Evolutionary conservation across 2,888 invertebrate genomes (phyloP).

Genomic region (Dynastes maya): DNA sequence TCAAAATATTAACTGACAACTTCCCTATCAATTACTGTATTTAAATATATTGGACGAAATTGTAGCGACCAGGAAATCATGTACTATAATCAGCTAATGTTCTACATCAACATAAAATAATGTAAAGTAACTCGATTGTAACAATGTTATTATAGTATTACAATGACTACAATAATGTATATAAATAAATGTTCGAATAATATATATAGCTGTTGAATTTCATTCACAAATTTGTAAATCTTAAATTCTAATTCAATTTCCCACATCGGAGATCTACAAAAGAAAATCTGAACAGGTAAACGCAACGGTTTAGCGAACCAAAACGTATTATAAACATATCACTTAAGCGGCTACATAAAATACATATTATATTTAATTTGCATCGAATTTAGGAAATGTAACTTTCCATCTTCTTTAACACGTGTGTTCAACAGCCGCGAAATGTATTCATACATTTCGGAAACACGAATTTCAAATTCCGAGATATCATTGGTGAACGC

Average conservation of each 20-base stretch:
- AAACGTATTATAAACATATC: conserved; percentile 28
- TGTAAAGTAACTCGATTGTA: too few species aligned
- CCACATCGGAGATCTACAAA: conserved; percentile 1
- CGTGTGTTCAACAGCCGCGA: conserved; percentile 27
- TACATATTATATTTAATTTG: conserved; percentile 26
- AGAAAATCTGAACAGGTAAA: conserved; percentile 15
- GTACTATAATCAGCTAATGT: too few species aligned
- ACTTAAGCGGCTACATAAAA: background rate
- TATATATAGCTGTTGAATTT: background rate
- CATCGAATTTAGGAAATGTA: conserved; percentile 18
- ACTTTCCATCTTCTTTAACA: conserved; percentile 3
- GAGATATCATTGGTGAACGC: conserved; percentile 17
- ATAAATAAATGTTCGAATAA: background rate
- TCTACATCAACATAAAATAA: too few species aligned
- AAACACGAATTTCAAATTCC: background rate
- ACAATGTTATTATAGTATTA: too few species aligned
- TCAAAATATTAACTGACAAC: too few species aligned
- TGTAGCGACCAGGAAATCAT: too few species aligned
- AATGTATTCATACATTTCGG: conserved; percentile 26
- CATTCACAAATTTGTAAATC: background rate
- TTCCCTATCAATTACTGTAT: too few species aligned
- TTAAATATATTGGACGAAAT: too few species aligned
- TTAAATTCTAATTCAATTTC: conserved; percentile 1
- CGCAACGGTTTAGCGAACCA: background rate
- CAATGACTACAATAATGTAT: background rate